Evolutionary conservation across 2,113 vertebrate species (phyloP).

Genomic region (Cnemophilus loriae): DNA sequence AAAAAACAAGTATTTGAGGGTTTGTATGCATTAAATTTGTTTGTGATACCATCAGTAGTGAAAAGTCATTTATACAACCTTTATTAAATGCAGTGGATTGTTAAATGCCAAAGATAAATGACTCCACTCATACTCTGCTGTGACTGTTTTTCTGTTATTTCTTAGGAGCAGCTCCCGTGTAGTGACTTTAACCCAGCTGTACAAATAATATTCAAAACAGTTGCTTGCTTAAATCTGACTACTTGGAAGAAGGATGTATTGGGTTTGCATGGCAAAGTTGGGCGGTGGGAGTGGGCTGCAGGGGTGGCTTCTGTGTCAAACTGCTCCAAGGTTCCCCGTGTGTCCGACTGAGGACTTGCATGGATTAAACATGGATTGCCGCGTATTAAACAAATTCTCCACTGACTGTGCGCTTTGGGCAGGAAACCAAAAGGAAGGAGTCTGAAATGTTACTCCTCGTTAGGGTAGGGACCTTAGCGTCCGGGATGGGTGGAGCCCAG

Average conservation of each 20-base stretch:
- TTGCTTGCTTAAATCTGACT: background rate
- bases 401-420: accelerated
- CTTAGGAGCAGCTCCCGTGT: background rate
- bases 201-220: background rate
- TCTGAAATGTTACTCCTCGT: background rate
- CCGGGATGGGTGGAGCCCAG: accelerated
- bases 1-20: background rate
- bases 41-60: slow-evolving; percentile 1
- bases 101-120: background rate
- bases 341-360: accelerated
- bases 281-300: accelerated
- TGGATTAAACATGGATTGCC: background rate
- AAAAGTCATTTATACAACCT: background rate
- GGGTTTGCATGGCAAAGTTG: background rate
- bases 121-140: background rate
- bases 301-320: background rate
- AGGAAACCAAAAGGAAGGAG: background rate
- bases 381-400: background rate
- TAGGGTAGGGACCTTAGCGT: accelerated
- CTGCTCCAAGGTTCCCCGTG: background rate
- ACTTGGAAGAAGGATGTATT: background rate
- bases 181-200: background rate
- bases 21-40: slow-evolving; percentile 41
- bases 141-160: background rate
- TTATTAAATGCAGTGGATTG: background rate